Base-by-base conservation (phyloP, 92 coral and sea anemone species). In the Palythoa heliodiscus region DNA sequence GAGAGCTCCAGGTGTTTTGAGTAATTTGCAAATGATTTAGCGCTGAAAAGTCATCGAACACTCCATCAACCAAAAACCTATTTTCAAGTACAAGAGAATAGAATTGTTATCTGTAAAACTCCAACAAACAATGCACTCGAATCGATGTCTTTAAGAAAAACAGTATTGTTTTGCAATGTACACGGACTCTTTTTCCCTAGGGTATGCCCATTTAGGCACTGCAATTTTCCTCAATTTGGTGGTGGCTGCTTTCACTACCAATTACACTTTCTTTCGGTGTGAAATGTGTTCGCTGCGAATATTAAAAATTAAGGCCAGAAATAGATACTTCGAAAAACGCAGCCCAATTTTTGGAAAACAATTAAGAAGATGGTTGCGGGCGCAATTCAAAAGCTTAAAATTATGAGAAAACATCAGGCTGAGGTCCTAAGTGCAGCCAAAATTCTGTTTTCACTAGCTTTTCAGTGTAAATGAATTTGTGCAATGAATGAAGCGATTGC, bases 1-100 rank as follows among this genome's bases (percentile, higher is more conserved):
- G 90, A 87, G 63, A n/a, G 19, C 37, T 54, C 80, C 88, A 87
- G 93, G 88, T 87, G 90, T 72, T 60, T 54, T 57, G 16, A 83
- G 88, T 76, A 90, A 87, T 87, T 90, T 90, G 90, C 90, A 87
- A 90, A 90, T 90, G 76, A 90, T 87, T 87, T 87, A 80, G 73
- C 84, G 84, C 84, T 80, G 84, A 80, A 80, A 80, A 80, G 84
- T 80, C 84, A 80, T 67, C 84, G 73, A 80, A 25, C 74, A 80
- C 84, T 80, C 58, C 47, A 80, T 80, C 84, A 63, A 80, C 73
- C 84, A 80, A 80, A 61, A 80, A 66, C 84, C 74, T 24, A 63
- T 67, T 80, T 80, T 80, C 84, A 80, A 80, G 75, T 64, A 74
- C 84, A 80, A 61, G 84, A 80, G 72, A 80, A 80, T 68, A 13